Evolutionary conservation across 1,140 invertebrate genomes (phyloP), one percentile per base, ranked within the genome.

Genomic region (Atta colombica): DNA sequence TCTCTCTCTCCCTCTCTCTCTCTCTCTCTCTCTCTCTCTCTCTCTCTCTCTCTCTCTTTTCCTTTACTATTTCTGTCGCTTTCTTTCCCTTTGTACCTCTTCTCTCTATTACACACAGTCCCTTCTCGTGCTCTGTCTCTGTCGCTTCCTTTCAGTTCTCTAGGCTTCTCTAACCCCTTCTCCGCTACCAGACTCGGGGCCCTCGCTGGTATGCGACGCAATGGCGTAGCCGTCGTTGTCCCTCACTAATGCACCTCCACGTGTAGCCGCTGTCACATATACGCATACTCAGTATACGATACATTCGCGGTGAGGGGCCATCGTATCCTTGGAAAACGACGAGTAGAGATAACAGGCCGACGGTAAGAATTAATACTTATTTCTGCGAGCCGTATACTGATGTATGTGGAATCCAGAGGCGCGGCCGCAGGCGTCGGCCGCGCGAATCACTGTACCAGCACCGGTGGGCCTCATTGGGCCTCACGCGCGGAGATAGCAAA

Each of bases 191-290:
- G 60, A 74, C 68, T 45, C 53, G 71, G 71, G 85, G 66, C 86
- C 66, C 89, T 91, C 87, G 74, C 81, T 86, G 90, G 90, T 91
- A 91, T 91, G 90, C 87, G 69, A 78, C 49, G 53, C 72, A 91
- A 80, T 91, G 90, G 85, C 90, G 89, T 91, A 87, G 75, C 51
- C 31, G 35, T 58, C 55, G 77, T 28, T 28, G 80, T 63, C 35
- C 53, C 51, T 90, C 72, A 89, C 88, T 66, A 49, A 84, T 60
- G 87, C 60, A 85, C 88, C 88, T 87, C 88, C 89, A 90, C 89
- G 89, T 90, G 89, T 77, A 68, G 71, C 75, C 31, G 68, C 75
- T 86, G 85, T 81, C 88, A 72, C 63, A 45, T 63, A 25, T 75
- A 68, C 39, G 58, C 68, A 80, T 58, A 81, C 77, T 49, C 53